A percentile compares a stretch with the other conserved stretches of the same genome.
Evolutionary conservation across 2,888 invertebrate genomes (phyloP).

Genomic region (Chloroclysta siterata): DNA sequence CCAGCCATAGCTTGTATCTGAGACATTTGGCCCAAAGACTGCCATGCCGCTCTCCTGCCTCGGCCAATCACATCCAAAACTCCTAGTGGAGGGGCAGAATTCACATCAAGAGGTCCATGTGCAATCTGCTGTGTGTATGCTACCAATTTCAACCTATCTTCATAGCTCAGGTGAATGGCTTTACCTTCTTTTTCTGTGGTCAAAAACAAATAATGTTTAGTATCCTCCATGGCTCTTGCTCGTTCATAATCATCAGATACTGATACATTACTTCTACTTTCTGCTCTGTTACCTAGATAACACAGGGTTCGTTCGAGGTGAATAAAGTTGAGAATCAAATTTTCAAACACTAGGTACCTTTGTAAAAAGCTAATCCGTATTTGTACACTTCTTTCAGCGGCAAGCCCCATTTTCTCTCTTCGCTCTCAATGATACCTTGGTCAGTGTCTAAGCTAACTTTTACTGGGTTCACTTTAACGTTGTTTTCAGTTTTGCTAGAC

Average conservation of each 20-base stretch:
- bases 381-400: constrained; percentile 93
- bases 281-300: not conserved
- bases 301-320: too few relatives aligned
- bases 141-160: constrained; percentile 95
- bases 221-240: not conserved
- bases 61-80: constrained; percentile 97
- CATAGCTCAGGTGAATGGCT: constrained; percentile 96
- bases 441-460: constrained; percentile 78
- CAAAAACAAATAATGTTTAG: constrained; percentile 1
- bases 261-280: not conserved
- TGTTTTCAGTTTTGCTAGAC: constrained; percentile 63
- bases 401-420: constrained; percentile 87
- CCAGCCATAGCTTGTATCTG: constrained; percentile 95
- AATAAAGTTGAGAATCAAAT: not conserved
- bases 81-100: constrained; percentile 92
- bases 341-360: constrained; percentile 87
- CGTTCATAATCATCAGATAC: not conserved
- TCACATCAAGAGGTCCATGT: constrained; percentile 92
- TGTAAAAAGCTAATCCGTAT: constrained; percentile 95
- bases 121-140: constrained; percentile 96
- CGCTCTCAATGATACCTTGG: constrained; percentile 78
- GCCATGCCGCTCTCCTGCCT: constrained; percentile 97
- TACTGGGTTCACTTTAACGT: constrained; percentile 68
- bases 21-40: constrained; percentile 93
- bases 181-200: constrained; percentile 97